A percentile compares a stretch with the other conserved stretches of the same genome.
phyloP scores from a whole-genome alignment of 2,113 vertebrate genomes.

The Scatophagus argus region DNA sequence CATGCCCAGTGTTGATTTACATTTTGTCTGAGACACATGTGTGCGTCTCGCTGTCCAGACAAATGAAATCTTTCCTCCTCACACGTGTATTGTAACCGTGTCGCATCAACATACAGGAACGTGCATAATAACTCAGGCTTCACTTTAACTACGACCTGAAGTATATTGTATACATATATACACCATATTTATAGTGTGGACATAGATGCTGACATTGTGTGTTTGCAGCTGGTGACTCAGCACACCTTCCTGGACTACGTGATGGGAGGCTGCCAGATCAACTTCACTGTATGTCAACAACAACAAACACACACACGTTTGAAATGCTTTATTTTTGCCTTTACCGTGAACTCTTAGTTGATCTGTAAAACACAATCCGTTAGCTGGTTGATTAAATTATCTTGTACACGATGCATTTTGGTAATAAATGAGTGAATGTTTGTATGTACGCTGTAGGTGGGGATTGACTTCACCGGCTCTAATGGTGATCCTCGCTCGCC shows the following conservation, averaged over 20 bases:
- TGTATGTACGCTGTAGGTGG: constrained; percentile 84
- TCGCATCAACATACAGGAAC: no score
- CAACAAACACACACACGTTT: neutral
- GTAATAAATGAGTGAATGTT: neutral
- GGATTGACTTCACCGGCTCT: constrained; percentile 95
- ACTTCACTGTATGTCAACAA: constrained; percentile 70
- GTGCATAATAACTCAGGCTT: no score
- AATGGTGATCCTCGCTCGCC: constrained; percentile 93
- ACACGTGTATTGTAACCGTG: no score
- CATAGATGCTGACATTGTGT: neutral
- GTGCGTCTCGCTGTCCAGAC: no score
- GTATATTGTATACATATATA: no score
- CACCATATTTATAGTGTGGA: neutral
- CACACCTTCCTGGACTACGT: constrained; percentile 77
- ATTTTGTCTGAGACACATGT: no score
- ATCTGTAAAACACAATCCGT: neutral
- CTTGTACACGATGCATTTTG: neutral
- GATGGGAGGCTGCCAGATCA: constrained; percentile 81
- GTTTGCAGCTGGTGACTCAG: constrained; percentile 61
- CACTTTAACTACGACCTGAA: no score
- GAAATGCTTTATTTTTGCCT: neutral
- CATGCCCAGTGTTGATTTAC: no score
- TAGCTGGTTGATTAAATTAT: neutral
- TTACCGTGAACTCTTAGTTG: neutral
- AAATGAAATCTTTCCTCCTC: no score